Evolutionary conservation across 2,888 invertebrate genomes (phyloP).

Genomic region (Hipparchia semele): DNA sequence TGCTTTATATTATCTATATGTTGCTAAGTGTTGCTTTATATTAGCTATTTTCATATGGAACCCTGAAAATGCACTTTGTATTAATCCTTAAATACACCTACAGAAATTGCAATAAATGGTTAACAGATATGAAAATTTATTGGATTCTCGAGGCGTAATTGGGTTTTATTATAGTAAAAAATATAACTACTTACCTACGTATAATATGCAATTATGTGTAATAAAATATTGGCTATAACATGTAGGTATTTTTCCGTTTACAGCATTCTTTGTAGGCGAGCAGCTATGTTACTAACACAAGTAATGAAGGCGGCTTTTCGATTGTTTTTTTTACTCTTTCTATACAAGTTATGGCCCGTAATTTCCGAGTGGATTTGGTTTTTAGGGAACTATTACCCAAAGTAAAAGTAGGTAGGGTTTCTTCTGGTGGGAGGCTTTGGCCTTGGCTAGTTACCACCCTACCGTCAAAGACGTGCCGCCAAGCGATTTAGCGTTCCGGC

Average conservation of each 20-base stretch:
- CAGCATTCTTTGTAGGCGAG: slow-evolving; percentile 41
- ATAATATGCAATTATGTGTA: slow-evolving; percentile 39
- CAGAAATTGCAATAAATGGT: slow-evolving; percentile 37
- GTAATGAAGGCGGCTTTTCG: not conserved
- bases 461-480: too few relatives aligned
- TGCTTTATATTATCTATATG: too few relatives aligned
- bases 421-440: too few relatives aligned
- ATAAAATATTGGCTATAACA: slow-evolving; percentile 40
- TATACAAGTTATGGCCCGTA: too few relatives aligned
- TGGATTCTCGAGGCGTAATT: slow-evolving; percentile 38
- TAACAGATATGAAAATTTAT: slow-evolving; percentile 38
- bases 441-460: too few relatives aligned
- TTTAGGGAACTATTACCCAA: too few relatives aligned
- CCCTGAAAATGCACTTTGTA: slow-evolving; percentile 1
- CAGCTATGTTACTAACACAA: slow-evolving; percentile 17
- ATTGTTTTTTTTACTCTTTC: not conserved
- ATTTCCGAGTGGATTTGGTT: too few relatives aligned
- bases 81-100: slow-evolving; percentile 23
- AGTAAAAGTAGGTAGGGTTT: too few relatives aligned
- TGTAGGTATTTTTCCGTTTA: slow-evolving; percentile 39
- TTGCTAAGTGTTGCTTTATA: too few relatives aligned
- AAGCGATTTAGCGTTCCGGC: too few relatives aligned
- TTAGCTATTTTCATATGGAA: not conserved
- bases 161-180: slow-evolving; percentile 39
- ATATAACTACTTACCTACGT: slow-evolving; percentile 26